Evolutionary conservation across 2,888 invertebrate genomes (phyloP).

Genomic region (Papilio gigon): DNA sequence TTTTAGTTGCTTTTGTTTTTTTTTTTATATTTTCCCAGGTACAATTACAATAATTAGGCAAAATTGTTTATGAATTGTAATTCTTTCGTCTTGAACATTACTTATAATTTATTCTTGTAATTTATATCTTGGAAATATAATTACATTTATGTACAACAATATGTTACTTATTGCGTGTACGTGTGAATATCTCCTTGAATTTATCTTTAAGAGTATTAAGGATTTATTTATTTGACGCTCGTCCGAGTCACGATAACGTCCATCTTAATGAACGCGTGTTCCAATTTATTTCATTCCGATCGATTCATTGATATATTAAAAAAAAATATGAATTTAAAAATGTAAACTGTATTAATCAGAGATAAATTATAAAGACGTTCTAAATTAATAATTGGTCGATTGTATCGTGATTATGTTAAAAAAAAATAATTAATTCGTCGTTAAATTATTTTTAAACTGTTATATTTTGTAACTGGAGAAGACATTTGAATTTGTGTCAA

Average conservation of each 20-base stretch:
- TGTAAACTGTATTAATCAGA: not conserved
- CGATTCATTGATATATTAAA: conserved; percentile 22
- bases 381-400: conserved; percentile 14
- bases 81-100: not conserved
- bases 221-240: conserved; percentile 31
- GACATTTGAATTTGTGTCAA: conserved; percentile 25
- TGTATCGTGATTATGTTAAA: conserved; percentile 7
- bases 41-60: not conserved
- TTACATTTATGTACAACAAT: conserved; percentile 5
- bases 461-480: conserved; percentile 16
- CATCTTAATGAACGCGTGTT: conserved; percentile 29
- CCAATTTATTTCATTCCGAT: conserved; percentile 29
- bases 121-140: not conserved
- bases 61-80: not conserved
- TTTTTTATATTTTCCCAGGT: not conserved
- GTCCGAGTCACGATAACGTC: conserved; percentile 19
- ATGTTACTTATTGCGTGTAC: conserved; percentile 8
- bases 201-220: conserved; percentile 13
- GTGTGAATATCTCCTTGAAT: conserved; percentile 20
- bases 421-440: conserved; percentile 20
- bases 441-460: conserved; percentile 19
- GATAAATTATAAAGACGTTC: conserved; percentile 8
- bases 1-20: conserved; percentile 1
- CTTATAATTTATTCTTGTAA: not conserved
- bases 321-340: not conserved